Evolutionary conservation across 2,888 invertebrate genomes (phyloP), one percentile per base, ranked within the genome.

Genomic region (Adelognathus sp.): DNA sequence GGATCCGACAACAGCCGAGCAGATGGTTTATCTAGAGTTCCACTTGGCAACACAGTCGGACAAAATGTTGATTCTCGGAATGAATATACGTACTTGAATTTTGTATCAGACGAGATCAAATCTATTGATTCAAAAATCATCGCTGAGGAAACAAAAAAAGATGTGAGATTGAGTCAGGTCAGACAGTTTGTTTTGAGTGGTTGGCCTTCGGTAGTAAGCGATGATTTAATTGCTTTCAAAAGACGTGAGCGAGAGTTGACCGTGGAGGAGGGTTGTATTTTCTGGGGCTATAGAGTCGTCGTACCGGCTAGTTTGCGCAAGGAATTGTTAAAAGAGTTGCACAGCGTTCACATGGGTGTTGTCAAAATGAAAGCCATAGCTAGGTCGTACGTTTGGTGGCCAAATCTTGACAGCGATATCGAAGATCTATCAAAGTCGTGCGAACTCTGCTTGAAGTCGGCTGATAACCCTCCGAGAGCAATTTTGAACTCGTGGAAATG

Each of bases 11-110:
- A 84, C 70, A 66, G 61, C 18, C 83, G 80, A 54, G 84, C 83
- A 3, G 82, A 86, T 73, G 81, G 78, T 6, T 31, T 85, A 27
- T 85, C 81, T 0, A 24, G 83, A 50, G 41, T 83, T 24, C 83
- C 81, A n/a, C 27, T 63, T 9, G 11, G 39, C 3, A 16, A 11
- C 21, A 46, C 41, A 11, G 24, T n/a, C n/a, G n/a, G n/a, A n/a
- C n/a, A n/a, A n/a, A n/a, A n/a, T n/a, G 9, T 5, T 27, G n/a
- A 21, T n/a, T n/a, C n/a, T n/a, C n/a, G n/a, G 14, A 39, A 31
- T 3, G 75, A 76, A n/a, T 69, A 60, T 29, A 33, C 69, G 2
- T 76, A 76, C 9, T 31, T 76, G 14, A 76, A 63, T 33, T 60
- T 69, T 16, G 54, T 69, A 1, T 18, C 24, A 7, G 52, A 61